A percentile compares a stretch with the other conserved stretches of the same genome.
phyloP scores from a whole-genome alignment of 2,113 vertebrate species.

The Oryzias melastigma region DNA sequence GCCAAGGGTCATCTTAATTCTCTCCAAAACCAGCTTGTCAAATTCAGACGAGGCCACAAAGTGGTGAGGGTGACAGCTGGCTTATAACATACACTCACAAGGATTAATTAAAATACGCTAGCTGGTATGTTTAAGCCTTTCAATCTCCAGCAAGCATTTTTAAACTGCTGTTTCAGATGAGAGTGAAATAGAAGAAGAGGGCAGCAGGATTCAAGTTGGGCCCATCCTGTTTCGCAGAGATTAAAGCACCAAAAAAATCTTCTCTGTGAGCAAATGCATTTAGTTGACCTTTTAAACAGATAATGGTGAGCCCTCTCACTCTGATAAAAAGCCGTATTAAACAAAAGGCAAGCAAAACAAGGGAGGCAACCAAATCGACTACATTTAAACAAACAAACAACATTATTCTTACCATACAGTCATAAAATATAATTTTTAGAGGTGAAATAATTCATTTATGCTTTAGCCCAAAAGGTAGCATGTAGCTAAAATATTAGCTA shows the following conservation, averaged over 20 bases:
- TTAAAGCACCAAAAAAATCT: constrained; percentile 4
- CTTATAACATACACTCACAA: constrained; percentile 5
- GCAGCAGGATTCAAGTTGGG: constrained; percentile 27
- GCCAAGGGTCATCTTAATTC: constrained; percentile 7
- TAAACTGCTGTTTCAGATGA: constrained; percentile 7
- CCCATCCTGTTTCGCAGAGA: constrained; percentile 1
- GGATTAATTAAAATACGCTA: constrained; percentile 33
- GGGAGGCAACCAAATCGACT: neutral
- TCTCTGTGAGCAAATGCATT: constrained; percentile 16
- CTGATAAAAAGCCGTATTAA: neutral
- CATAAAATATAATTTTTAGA: no score
- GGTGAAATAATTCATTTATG: no score
- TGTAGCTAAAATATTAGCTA: no score
- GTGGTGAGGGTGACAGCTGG: constrained; percentile 11
- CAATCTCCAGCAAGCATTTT: constrained; percentile 6
- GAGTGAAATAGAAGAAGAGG: constrained; percentile 19
- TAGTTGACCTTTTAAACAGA: constrained; percentile 33
- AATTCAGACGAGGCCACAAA: constrained; percentile 14
- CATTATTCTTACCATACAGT: no score
- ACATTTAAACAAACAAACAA: no score
- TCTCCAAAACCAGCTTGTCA: neutral
- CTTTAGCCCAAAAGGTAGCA: no score
- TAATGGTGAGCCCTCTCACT: neutral
- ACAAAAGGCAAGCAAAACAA: neutral
- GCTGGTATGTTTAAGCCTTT: constrained; percentile 12